phyloP scores from a whole-genome alignment of 2,888 invertebrate genomes.

The Yponomeuta malinellus region DNA sequence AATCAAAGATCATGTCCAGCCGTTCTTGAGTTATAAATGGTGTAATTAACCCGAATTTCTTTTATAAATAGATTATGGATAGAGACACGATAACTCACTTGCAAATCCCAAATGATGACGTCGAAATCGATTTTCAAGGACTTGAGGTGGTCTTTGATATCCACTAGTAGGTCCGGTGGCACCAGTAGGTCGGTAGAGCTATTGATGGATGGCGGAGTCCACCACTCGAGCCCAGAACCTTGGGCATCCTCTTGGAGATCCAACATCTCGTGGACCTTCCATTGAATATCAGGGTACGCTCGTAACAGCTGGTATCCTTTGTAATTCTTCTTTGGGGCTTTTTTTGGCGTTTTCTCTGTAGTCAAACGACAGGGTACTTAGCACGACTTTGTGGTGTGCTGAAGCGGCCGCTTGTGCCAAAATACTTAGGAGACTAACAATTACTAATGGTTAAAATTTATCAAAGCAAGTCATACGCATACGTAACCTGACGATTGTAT shows the following conservation, averaged over 20 bases:
- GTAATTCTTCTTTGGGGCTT: conserved; percentile 64
- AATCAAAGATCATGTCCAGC: too few species aligned
- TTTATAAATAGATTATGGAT: not conserved
- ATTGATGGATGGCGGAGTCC: conserved; percentile 64
- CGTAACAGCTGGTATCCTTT: conserved; percentile 74
- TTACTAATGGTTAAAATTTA: not conserved
- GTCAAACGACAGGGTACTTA: not conserved
- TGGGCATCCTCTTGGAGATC: conserved; percentile 67
- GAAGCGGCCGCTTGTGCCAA: not conserved
- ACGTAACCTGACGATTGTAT: too few species aligned
- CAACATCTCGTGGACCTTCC: conserved; percentile 63
- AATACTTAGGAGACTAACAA: not conserved
- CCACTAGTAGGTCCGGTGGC: conserved; percentile 78
- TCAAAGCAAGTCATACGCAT: not conserved
- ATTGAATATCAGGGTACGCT: conserved; percentile 53
- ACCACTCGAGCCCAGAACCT: conserved; percentile 70
- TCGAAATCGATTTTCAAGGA: conserved; percentile 78
- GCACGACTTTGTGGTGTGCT: not conserved
- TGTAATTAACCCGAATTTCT: too few species aligned
- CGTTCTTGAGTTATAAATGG: too few species aligned
- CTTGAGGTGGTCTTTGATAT: conserved; percentile 76
- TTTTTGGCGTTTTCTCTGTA: conserved; percentile 49
- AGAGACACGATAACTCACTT: conserved; percentile 53
- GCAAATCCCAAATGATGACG: conserved; percentile 82
- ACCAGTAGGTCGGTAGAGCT: conserved; percentile 83